Evolutionary conservation across 35 echinoderm and acorn worm species (phyloP).

Genomic region (Amphiura filiformis): DNA sequence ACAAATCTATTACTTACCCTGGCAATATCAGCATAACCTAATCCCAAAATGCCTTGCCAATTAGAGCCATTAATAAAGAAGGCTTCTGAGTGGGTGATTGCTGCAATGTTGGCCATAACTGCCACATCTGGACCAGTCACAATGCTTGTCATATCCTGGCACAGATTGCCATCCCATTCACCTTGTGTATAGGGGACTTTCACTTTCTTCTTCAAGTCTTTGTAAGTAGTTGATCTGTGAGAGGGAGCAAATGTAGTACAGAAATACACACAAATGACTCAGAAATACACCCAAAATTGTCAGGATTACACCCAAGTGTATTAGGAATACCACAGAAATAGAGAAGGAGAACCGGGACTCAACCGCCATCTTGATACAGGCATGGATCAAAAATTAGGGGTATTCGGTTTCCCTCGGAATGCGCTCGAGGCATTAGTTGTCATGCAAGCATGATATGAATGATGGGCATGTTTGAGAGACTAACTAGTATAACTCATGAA

Average conservation of each 20-base stretch:
- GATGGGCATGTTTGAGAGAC: too few species aligned
- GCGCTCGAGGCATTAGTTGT: too few species aligned
- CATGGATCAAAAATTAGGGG: too few species aligned
- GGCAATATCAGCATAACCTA: constrained; percentile 80
- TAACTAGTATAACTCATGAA: too few species aligned
- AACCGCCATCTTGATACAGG: too few species aligned
- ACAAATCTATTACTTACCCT: constrained; percentile 48
- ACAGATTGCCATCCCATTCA: constrained; percentile 72
- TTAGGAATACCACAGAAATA: too few species aligned
- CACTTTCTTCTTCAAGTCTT: constrained; percentile 37
- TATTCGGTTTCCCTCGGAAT: too few species aligned
- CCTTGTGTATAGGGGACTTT: constrained; percentile 82
- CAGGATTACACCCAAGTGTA: too few species aligned
- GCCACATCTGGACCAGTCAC: constrained; percentile 35
- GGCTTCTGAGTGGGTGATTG: constrained; percentile 66
- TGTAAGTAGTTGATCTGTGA: constrained; percentile 76
- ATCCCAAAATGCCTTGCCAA: constrained; percentile 95
- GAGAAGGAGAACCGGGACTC: too few species aligned
- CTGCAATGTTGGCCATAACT: constrained; percentile 64
- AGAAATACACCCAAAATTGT: too few species aligned
- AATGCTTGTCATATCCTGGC: constrained; percentile 52
- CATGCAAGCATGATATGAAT: too few species aligned
- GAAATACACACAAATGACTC: too few species aligned
- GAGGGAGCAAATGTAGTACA: background rate
- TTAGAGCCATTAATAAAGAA: constrained; percentile 95